A percentile compares a stretch with the other conserved stretches of the same genome.
Conservation (phyloP, 2,888 invertebrate species). For the Portevinia maculata region DNA sequence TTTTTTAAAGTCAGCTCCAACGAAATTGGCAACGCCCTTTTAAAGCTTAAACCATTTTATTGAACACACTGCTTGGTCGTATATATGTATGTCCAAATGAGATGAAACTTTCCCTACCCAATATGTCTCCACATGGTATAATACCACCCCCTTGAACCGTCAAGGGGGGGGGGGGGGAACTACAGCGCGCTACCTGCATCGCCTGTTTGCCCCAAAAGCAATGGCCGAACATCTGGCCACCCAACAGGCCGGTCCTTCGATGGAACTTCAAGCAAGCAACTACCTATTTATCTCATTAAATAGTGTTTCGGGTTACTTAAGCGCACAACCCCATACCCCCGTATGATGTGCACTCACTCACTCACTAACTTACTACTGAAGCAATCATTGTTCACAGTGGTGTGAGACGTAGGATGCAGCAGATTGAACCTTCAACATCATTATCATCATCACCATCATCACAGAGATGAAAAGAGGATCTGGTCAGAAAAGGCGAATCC, state of each 20-base stretch:
- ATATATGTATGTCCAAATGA: conserved; percentile 68
- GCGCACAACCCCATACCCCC: conserved; percentile 35
- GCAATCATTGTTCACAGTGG: conserved; percentile 69
- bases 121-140: conserved; percentile 37
- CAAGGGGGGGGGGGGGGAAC: not conserved
- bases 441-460: conserved; percentile 42
- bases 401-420: conserved; percentile 66
- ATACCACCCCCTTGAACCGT: conserved; percentile 42
- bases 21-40: conserved; percentile 73
- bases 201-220: conserved; percentile 41
- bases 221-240: conserved; percentile 33
- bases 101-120: conserved; percentile 69
- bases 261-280: conserved; percentile 65
- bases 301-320: conserved; percentile 74
- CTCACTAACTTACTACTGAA: conserved; percentile 52
- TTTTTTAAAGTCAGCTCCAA: conserved; percentile 51
- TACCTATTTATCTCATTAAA: conserved; percentile 75
- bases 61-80: conserved; percentile 56
- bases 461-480: conserved; percentile 43
- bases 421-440: conserved; percentile 69
- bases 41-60: conserved; percentile 70
- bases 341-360: conserved; percentile 59
- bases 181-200: conserved; percentile 44
- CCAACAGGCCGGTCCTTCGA: conserved; percentile 39
- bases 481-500: conserved; percentile 61